A percentile compares a stretch with the other conserved stretches of the same genome.
Evolutionary conservation across 1,140 invertebrate genomes (phyloP).

Genomic region (Oryzaephilus surinamensis): DNA sequence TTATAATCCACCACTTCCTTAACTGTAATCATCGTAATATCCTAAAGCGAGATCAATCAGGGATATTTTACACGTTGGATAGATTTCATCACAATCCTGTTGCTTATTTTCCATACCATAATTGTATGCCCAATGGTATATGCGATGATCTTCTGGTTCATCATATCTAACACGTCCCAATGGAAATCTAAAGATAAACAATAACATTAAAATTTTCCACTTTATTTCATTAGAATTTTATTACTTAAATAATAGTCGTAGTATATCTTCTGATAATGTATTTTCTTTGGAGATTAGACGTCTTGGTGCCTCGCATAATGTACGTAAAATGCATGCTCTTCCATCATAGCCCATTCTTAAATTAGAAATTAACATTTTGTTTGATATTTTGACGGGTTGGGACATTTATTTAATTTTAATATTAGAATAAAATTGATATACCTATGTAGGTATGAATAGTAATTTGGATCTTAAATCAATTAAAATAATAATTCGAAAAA

Average conservation of each 20-base stretch:
- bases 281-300: constrained; percentile 46
- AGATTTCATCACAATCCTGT: constrained; percentile 45
- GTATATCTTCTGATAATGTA: constrained; percentile 58
- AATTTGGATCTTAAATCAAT: too few relatives aligned
- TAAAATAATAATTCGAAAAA: too few relatives aligned
- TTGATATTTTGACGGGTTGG: too few relatives aligned
- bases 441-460: too few relatives aligned
- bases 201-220: constrained; percentile 3
- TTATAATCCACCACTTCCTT: too few relatives aligned
- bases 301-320: constrained; percentile 62
- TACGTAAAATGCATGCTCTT: constrained; percentile 56
- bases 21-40: constrained; percentile 50
- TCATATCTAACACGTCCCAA: not conserved
- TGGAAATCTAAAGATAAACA: constrained; percentile 7
- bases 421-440: too few relatives aligned
- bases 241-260: constrained; percentile 59
- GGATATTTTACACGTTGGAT: constrained; percentile 53
- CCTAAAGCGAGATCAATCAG: constrained; percentile 61
- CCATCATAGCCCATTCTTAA: constrained; percentile 49
- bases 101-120: constrained; percentile 37
- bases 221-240: constrained; percentile 16
- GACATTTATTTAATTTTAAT: too few relatives aligned
- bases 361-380: too few relatives aligned
- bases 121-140: constrained; percentile 54
- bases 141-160: constrained; percentile 54